phyloP scores from a whole-genome alignment of 1,140 invertebrate genomes.

The Teleogryllus occipitalis region DNA sequence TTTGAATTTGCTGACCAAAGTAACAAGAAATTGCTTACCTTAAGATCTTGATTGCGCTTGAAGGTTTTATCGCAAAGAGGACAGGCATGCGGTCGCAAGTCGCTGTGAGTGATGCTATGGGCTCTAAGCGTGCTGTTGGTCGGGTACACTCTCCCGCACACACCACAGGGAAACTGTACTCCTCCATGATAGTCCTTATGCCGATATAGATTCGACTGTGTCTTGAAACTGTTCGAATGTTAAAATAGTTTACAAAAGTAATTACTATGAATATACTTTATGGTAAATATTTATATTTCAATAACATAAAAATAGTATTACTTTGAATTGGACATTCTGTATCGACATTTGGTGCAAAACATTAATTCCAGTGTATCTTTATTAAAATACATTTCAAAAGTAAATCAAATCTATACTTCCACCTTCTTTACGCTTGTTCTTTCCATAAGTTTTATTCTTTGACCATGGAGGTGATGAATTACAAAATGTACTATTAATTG shows the following conservation, averaged over 20 bases:
- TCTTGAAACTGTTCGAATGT: conserved; percentile 49
- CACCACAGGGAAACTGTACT: conserved; percentile 53
- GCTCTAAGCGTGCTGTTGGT: conserved; percentile 58
- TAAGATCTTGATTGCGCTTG: conserved; percentile 65
- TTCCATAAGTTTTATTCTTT: too few species aligned
- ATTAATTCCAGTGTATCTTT: too few species aligned
- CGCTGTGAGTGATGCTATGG: conserved; percentile 62
- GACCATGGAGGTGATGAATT: too few species aligned
- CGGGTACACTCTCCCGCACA: conserved; percentile 60
- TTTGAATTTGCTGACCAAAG: too few species aligned
- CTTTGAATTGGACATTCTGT: too few species aligned
- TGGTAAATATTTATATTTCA: background rate
- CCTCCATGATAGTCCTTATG: conserved; percentile 58
- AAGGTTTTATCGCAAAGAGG: conserved; percentile 64
- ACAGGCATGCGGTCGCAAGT: conserved; percentile 58
- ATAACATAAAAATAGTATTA: background rate
- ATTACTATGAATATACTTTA: background rate
- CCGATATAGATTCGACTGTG: conserved; percentile 52
- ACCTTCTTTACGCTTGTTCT: too few species aligned
- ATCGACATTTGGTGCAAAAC: too few species aligned
- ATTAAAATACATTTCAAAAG: too few species aligned
- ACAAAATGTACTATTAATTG: too few species aligned
- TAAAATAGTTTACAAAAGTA: background rate
- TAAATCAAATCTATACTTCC: too few species aligned
- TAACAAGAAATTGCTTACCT: conserved; percentile 36